Conservation (phyloP, 1,140 invertebrate genomes). For the Drosophila pandora region DNA sequence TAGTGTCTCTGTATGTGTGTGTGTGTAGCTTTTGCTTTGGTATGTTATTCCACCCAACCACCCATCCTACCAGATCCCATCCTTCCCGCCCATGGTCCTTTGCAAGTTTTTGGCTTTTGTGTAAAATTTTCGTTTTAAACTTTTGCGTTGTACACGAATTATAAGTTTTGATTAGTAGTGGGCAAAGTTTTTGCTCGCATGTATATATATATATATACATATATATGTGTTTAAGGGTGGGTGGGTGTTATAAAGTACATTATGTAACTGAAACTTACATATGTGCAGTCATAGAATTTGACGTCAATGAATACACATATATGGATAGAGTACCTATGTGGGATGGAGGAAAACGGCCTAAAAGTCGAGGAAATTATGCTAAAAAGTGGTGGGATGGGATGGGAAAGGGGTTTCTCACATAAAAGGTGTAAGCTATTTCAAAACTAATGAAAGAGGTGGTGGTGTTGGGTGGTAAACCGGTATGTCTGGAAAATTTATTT, state of each 20-base stretch:
- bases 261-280: constrained; percentile 53
- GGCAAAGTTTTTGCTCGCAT: constrained; percentile 69
- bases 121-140: constrained; percentile 80
- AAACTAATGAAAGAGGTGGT: constrained; percentile 29
- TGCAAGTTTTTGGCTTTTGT: constrained; percentile 78
- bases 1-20: constrained; percentile 58
- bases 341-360: constrained; percentile 58
- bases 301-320: constrained; percentile 45
- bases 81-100: constrained; percentile 19
- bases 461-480: constrained; percentile 14
- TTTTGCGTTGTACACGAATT: constrained; percentile 81
- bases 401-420: not conserved
- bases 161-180: constrained; percentile 83
- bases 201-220: constrained; percentile 40
- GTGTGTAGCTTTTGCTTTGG: constrained; percentile 39
- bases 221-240: constrained; percentile 21
- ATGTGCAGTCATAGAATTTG: constrained; percentile 67
- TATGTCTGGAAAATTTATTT: constrained; percentile 22
- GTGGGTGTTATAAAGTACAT: constrained; percentile 22
- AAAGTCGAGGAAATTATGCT: constrained; percentile 52
- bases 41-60: constrained; percentile 29
- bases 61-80: no score
- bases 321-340: not conserved
- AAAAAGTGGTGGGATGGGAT: constrained; percentile 25
- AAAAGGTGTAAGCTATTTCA: constrained; percentile 42